phyloP scores from a whole-genome alignment of 2,797 vertebrate species.

The Picus viridis region DNA sequence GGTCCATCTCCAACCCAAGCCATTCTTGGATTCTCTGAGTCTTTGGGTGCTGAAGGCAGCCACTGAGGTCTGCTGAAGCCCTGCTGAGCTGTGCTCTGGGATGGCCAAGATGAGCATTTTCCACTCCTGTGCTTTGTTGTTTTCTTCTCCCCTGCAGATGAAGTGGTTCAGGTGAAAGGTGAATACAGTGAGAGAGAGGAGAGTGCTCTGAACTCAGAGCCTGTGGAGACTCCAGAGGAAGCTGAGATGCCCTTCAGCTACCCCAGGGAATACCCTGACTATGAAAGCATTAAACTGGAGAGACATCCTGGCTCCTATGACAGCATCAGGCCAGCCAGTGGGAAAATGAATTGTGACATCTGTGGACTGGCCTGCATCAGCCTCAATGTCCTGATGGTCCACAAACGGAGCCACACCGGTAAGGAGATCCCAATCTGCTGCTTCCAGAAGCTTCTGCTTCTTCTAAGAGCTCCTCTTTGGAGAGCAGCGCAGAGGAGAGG shows the following conservation, averaged over 20 bases:
- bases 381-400: constrained; percentile 96
- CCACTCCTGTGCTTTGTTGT: constrained; percentile 56
- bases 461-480: too few relatives aligned
- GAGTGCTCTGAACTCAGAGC: constrained; percentile 75
- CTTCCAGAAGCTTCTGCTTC: not conserved
- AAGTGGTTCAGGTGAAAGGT: constrained; percentile 77
- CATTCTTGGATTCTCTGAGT: too few relatives aligned
- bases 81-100: not conserved
- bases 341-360: constrained; percentile 92
- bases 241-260: constrained; percentile 84
- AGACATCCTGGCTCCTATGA: constrained; percentile 76
- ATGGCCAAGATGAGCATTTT: constrained; percentile 1
- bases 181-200: constrained; percentile 80
- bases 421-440: constrained; percentile 70
- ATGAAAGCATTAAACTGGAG: constrained; percentile 79
- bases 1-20: too few relatives aligned
- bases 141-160: constrained; percentile 61
- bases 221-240: constrained; percentile 76
- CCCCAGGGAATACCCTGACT: constrained; percentile 82
- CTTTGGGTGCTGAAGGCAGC: not conserved
- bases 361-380: constrained; percentile 95
- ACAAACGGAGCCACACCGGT: constrained; percentile 97
- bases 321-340: constrained; percentile 72
- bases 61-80: not conserved
- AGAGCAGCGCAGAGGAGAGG: too few relatives aligned